These are phyloP conservation scores for Chamaetylas fuelleborni DNA, from an alignment of 2,113 vertebrate species.

Conservation along the genomic window DNA sequence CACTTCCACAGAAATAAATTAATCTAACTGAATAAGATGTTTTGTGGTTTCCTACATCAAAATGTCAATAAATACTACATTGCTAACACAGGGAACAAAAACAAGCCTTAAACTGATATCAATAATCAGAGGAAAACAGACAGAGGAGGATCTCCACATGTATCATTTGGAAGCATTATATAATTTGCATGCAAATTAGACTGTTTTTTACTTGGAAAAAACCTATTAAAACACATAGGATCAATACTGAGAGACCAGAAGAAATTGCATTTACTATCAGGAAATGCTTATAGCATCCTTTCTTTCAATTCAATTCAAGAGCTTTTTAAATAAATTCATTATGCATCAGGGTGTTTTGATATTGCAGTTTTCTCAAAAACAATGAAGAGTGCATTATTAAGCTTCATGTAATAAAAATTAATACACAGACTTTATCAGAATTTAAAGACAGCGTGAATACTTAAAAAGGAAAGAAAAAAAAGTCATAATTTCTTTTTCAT, in stretches of 20 bases:
- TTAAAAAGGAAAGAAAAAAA: background rate
- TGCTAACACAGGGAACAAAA: slow-evolving; percentile 64
- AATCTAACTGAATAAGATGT: slow-evolving; percentile 46
- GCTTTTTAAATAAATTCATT: slow-evolving; percentile 30
- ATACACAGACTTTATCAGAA: background rate
- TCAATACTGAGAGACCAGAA: slow-evolving; percentile 58
- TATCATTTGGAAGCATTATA: slow-evolving; percentile 61
- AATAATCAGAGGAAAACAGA: slow-evolving; percentile 54
- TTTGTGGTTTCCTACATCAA: slow-evolving; percentile 58
- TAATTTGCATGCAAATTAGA: slow-evolving; percentile 69
- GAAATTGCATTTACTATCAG: slow-evolving; percentile 56
- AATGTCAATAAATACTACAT: slow-evolving; percentile 63
- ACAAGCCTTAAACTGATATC: slow-evolving; percentile 62
- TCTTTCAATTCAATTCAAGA: slow-evolving; percentile 25
- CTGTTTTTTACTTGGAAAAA: slow-evolving; percentile 60
- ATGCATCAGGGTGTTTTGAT: background rate
- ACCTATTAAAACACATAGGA: slow-evolving; percentile 48
- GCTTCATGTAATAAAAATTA: slow-evolving; percentile 12
- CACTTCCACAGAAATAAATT: slow-evolving; percentile 45
- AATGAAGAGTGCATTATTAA: background rate
- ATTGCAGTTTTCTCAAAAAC: background rate
- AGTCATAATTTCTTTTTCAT: background rate
- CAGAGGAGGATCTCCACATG: slow-evolving; percentile 52
- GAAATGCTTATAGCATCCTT: slow-evolving; percentile 46
- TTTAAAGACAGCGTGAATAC: background rate